Base-by-base conservation (phyloP, 2,888 invertebrate species). In the Allophyes oxyacanthae region DNA sequence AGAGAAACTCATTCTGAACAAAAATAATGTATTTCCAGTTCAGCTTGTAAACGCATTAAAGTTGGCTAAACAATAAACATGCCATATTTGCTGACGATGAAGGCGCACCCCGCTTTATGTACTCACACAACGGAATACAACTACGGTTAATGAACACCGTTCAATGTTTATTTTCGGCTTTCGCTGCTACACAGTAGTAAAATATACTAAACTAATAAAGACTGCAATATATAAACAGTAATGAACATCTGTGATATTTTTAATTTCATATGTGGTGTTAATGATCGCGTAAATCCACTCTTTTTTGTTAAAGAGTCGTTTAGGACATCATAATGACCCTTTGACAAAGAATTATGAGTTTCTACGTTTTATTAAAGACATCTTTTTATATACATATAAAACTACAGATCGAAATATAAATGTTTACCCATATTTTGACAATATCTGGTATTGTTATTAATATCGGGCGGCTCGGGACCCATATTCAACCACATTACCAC, bases 11-110 rank as follows among this genome's bases (percentile, higher is more conserved):
- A 15, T 28, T 28, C n/a, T 5, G 15, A 50, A 20, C 44, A 51
- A 45, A 38, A 44, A 14, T 26, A 53, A 30, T 49, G 48, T 62
- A 64, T 75, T 75, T 64, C 45, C 45, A 68, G 63, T 66, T 46
- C 41, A 33, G 25, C 34, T 38, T 67, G 67, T 63, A 63, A 61
- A 64, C 64, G 56, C 58, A 69, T 59, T 65, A 72, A 62, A 64
- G 52, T 60, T 46, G 30, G 15, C 44, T 54, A 43, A 58, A 43
- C 59, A 40, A 3, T 20, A n/a, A n/a, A n/a, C n/a, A n/a, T 57
- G 57, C 50, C 63, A 58, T 65, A 63, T 72, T 72, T 64, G 50
- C 54, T 11, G 4, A 55, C 45, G 45, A 56, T 59, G 65, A 69
- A 69, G 72, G 57, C 61, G 52, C 69, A 40, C 65, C 64, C 37